These are phyloP conservation scores for Archocentrus centrarchus DNA, from an alignment of 2,113 vertebrate species.

Conservation along the genomic window DNA sequence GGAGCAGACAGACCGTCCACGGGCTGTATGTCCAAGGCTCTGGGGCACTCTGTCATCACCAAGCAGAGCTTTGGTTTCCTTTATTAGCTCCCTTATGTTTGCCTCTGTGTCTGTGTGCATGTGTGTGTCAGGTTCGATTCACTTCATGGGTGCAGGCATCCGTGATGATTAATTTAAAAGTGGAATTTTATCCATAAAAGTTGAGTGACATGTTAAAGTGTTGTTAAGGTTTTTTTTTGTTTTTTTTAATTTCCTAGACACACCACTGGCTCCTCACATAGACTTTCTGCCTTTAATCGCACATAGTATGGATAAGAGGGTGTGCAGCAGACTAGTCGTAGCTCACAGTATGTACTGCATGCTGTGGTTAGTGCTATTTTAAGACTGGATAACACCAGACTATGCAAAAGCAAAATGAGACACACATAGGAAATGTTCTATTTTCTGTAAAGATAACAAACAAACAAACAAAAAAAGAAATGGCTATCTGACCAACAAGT, in stretches of 20 bases:
- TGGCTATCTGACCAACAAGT: background rate
- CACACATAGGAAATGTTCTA: background rate
- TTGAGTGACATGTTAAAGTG: slow-evolving; percentile 46
- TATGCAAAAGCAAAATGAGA: background rate
- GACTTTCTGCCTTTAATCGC: slow-evolving; percentile 17
- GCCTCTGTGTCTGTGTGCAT: slow-evolving; percentile 29
- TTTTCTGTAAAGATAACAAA: background rate
- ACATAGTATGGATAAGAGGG: slow-evolving; percentile 5
- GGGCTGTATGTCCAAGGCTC: slow-evolving; percentile 46
- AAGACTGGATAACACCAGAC: background rate
- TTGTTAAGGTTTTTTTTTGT: slow-evolving; percentile 11
- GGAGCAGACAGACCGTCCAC: slow-evolving; percentile 69
- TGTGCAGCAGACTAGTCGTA: background rate
- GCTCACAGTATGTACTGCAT: background rate
- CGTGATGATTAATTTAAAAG: slow-evolving; percentile 61
- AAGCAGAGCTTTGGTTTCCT: slow-evolving; percentile 67
- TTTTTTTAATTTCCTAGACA: slow-evolving; percentile 6
- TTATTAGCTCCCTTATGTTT: slow-evolving; percentile 62
- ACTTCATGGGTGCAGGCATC: slow-evolving; percentile 53
- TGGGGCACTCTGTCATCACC: slow-evolving; percentile 63
- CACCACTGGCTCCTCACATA: slow-evolving; percentile 4
- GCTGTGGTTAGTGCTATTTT: slow-evolving; percentile 1
- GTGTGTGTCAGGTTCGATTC: background rate
- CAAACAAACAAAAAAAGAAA: too few relatives aligned
- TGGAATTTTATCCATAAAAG: slow-evolving; percentile 63